Percentiles rank a stretch among this genome's conserved stretches.
These are phyloP conservation scores for Hyalella azteca DNA, from an alignment of 2,888 invertebrate species.

Conservation along the genomic window DNA sequence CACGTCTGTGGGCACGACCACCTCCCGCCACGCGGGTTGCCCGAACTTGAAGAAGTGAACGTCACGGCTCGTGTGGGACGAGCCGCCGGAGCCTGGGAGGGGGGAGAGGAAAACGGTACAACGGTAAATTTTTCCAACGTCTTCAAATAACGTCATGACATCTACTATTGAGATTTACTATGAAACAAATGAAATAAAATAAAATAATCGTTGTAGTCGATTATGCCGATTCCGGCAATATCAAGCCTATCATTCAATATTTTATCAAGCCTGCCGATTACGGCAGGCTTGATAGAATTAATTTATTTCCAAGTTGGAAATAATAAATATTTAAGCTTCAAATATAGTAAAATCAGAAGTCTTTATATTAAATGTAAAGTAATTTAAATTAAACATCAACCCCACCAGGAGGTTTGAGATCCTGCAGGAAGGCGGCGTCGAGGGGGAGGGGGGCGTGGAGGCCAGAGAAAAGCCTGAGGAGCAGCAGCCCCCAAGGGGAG, in stretches of 20 bases:
- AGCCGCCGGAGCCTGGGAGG: background rate
- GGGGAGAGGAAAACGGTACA: background rate
- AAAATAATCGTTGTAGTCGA: too few relatives aligned
- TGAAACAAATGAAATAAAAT: too few relatives aligned
- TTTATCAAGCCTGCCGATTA: too few relatives aligned
- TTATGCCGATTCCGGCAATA: too few relatives aligned
- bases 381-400: background rate
- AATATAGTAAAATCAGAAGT: background rate
- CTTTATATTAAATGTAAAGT: background rate
- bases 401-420: background rate
- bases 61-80: background rate
- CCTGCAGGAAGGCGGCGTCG: background rate
- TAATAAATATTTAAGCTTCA: background rate
- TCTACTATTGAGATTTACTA: too few relatives aligned
- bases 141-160: too few relatives aligned
- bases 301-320: too few relatives aligned
- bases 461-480: constrained; percentile 4
- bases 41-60: background rate
- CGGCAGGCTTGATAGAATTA: too few relatives aligned
- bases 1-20: constrained; percentile 14
- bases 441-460: background rate
- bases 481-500: background rate
- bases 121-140: too few relatives aligned
- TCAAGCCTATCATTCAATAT: too few relatives aligned
- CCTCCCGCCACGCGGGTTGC: constrained; percentile 3